Conservation (phyloP, 2,797 vertebrate species). For the Chanos chanos region DNA sequence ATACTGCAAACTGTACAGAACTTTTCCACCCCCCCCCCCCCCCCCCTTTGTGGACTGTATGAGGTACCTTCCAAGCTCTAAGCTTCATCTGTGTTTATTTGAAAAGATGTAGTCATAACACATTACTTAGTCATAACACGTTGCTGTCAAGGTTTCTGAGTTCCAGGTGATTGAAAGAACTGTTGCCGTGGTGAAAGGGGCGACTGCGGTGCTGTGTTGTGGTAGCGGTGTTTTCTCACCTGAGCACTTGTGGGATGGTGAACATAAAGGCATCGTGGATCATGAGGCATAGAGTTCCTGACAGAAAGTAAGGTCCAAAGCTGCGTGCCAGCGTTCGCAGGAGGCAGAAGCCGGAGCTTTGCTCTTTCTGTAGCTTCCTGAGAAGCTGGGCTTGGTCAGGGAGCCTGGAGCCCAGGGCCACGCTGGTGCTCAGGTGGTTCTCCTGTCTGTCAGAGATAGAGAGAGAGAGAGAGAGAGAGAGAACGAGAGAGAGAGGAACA, state of each 20-base stretch:
- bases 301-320: conserved; percentile 81
- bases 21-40: too few species aligned
- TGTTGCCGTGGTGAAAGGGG: too few species aligned
- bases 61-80: conserved; percentile 18
- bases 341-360: conserved; percentile 70
- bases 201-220: conserved; percentile 51
- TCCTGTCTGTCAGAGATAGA: conserved; percentile 63
- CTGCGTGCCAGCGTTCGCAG: conserved; percentile 77
- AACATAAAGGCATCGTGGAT: conserved; percentile 88
- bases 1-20: conserved; percentile 40
- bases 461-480: conserved; percentile 30
- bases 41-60: conserved; percentile 11
- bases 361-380: conserved; percentile 74
- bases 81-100: conserved; percentile 21
- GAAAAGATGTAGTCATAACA: background rate
- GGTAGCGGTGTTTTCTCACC: conserved; percentile 66
- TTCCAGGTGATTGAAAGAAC: too few species aligned
- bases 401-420: conserved; percentile 64
- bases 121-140: background rate
- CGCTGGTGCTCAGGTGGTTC: conserved; percentile 63
- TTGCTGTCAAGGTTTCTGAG: too few species aligned
- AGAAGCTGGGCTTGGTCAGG: conserved; percentile 77
- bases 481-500: conserved; percentile 32
- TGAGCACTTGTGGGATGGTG: conserved; percentile 83
- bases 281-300: conserved; percentile 80